Conservation (phyloP, 2,888 invertebrate genomes). For the Ochlodes sylvanus region DNA sequence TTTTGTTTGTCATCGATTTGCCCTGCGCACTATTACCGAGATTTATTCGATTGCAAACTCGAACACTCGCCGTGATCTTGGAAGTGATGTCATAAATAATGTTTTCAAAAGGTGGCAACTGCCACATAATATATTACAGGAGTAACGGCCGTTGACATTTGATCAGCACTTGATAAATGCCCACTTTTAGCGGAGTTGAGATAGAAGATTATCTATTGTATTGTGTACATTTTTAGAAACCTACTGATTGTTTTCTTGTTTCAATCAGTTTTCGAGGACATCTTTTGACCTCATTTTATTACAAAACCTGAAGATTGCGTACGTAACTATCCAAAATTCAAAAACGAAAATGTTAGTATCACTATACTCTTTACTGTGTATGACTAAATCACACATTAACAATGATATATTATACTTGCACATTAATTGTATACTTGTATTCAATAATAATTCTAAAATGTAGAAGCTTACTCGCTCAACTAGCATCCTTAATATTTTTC, state of each 20-base stretch:
- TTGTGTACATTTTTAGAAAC: too few relatives aligned
- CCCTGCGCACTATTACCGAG: slow-evolving; percentile 5
- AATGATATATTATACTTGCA: too few relatives aligned
- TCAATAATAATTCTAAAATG: neutral
- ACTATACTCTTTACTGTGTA: too few relatives aligned
- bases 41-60: slow-evolving; percentile 20
- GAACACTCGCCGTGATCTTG: neutral
- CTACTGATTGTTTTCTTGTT: neutral
- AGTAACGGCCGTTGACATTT: neutral
- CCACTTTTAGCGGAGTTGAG: neutral
- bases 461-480: too few relatives aligned
- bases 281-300: neutral
- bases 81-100: slow-evolving; percentile 8
- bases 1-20: slow-evolving; percentile 35
- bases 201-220: neutral
- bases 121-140: slow-evolving; percentile 6
- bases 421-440: neutral
- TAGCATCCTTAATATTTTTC: neutral
- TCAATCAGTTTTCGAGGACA: neutral
- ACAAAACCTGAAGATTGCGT: neutral
- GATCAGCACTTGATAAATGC: neutral
- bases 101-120: neutral
- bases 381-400: too few relatives aligned
- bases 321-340: too few relatives aligned
- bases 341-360: too few relatives aligned